Evolutionary conservation across 92 coral and sea anemone species (phyloP).

Genomic region (Muricea muricata): DNA sequence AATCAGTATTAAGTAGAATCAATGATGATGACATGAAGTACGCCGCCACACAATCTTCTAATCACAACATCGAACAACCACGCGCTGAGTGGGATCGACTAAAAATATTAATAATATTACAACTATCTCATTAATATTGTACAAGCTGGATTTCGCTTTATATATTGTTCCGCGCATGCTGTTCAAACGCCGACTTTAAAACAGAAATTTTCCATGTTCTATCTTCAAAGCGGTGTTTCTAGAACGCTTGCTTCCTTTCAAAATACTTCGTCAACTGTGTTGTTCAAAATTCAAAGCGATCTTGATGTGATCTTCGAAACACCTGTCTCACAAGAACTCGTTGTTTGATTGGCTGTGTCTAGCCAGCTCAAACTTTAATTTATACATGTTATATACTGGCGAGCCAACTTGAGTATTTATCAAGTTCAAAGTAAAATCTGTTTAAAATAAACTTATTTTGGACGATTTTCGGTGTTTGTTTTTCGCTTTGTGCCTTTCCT

Average conservation of each 20-base stretch:
- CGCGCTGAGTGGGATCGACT: constrained; percentile 17
- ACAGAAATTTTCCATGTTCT: neutral
- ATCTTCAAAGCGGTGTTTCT: neutral
- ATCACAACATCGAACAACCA: neutral
- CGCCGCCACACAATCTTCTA: neutral
- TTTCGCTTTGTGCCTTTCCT: neutral
- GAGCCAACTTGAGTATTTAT: constrained; percentile 22
- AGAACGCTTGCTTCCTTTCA: neutral
- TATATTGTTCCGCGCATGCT: neutral
- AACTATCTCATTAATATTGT: constrained; percentile 23
- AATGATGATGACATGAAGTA: neutral
- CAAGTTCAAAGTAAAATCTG: constrained; percentile 35
- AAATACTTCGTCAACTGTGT: neutral
- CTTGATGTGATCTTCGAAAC: constrained; percentile 13
- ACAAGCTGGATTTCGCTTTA: neutral
- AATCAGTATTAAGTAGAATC: too few relatives aligned
- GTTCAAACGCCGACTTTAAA: neutral
- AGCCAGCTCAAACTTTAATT: constrained; percentile 22
- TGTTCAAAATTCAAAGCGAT: constrained; percentile 1
- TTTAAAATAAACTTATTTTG: constrained; percentile 3
- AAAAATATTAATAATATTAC: constrained; percentile 9
- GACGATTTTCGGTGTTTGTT: neutral
- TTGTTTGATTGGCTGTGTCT: constrained; percentile 16
- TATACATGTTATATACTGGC: constrained; percentile 9
- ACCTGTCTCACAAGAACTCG: constrained; percentile 7